These are phyloP conservation scores for Falco cherrug DNA, from an alignment of 2,797 vertebrate genomes.

Conservation along the genomic window DNA sequence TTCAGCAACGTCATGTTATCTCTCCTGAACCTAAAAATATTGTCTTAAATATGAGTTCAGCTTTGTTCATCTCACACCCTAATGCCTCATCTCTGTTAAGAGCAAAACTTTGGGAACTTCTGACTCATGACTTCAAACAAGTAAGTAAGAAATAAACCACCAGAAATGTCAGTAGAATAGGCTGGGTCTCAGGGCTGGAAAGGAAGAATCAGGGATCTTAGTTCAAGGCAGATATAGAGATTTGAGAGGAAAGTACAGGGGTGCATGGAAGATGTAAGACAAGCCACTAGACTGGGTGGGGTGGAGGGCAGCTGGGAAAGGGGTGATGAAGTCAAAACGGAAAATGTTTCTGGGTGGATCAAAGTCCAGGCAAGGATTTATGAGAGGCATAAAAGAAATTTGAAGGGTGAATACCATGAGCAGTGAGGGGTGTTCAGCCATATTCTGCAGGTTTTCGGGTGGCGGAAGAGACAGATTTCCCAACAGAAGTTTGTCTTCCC, in stretches of 20 bases:
- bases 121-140: neutral
- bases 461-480: neutral
- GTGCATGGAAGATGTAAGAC: neutral
- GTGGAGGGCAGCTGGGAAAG: slow-evolving; percentile 2
- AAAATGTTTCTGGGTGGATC: slow-evolving; percentile 34
- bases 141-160: neutral
- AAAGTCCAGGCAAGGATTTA: slow-evolving; percentile 17
- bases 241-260: neutral
- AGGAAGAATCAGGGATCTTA: neutral
- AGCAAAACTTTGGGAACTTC: neutral
- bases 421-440: neutral
- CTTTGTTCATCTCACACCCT: neutral
- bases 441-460: neutral
- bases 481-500: neutral
- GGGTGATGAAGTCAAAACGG: slow-evolving; percentile 14
- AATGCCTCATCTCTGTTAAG: neutral
- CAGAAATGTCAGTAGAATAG: neutral
- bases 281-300: slow-evolving; percentile 9
- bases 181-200: neutral
- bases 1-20: neutral
- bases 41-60: neutral
- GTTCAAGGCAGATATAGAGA: neutral
- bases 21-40: neutral
- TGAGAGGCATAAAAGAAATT: neutral
- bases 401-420: neutral